These are phyloP conservation scores for Malurus splendens DNA, from an alignment of 2,797 vertebrate genomes.

Conservation along the genomic window DNA sequence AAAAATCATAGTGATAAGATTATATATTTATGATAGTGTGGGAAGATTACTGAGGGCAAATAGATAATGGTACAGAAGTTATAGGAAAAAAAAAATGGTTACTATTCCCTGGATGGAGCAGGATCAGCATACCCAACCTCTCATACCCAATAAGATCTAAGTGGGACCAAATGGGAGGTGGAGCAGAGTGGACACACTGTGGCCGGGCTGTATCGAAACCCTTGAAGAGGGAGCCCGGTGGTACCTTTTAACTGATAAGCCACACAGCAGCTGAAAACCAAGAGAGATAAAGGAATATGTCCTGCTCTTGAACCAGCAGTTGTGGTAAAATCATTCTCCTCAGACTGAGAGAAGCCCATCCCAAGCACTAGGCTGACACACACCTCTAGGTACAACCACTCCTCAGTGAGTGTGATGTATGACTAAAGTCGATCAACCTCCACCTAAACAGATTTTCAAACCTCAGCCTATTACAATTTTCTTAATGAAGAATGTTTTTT, in stretches of 20 bases:
- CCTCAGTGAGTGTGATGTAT: background rate
- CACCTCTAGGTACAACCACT: too few species aligned
- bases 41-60: background rate
- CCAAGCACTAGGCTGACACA: background rate
- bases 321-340: background rate
- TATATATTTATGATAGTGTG: background rate
- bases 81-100: background rate
- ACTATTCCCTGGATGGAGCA: background rate
- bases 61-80: background rate
- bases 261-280: background rate
- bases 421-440: background rate
- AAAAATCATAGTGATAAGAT: background rate
- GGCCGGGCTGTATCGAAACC: background rate
- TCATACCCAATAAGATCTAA: background rate
- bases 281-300: background rate
- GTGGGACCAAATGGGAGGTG: background rate
- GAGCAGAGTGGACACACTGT: background rate
- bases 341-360: fast-evolving
- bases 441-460: background rate
- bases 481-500: background rate
- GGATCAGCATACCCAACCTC: background rate
- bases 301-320: background rate
- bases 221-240: fast-evolving
- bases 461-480: background rate
- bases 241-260: background rate